phyloP scores from a whole-genome alignment of 1,140 invertebrate genomes.

The Zaprionus tsacasi region DNA sequence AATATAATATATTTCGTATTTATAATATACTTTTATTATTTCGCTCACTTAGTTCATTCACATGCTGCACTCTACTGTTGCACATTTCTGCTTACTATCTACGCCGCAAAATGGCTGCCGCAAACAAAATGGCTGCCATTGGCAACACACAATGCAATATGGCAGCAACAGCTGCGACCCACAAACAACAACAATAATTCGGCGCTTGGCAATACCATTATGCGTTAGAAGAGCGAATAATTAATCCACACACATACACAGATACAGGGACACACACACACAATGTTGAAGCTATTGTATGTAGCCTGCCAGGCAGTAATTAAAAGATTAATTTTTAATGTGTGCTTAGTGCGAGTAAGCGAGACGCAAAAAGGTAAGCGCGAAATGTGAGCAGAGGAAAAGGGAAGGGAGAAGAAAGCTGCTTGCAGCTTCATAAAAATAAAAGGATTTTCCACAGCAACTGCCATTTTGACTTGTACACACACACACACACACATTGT shows the following conservation, averaged over 20 bases:
- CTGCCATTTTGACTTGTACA: constrained; percentile 2
- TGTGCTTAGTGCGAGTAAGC: constrained; percentile 51
- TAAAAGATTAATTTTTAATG: constrained; percentile 81
- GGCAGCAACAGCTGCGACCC: not conserved
- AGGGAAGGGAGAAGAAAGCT: not conserved
- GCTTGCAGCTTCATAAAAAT: constrained; percentile 41
- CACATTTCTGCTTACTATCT: not conserved
- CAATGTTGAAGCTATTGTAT: constrained; percentile 7
- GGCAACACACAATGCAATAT: constrained; percentile 28
- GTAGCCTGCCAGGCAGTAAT: constrained; percentile 56
- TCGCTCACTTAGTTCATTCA: not conserved
- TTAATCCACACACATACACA: constrained; percentile 32
- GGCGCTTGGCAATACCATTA: constrained; percentile 14
- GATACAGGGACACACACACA: not conserved
- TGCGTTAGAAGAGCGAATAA: constrained; percentile 34
- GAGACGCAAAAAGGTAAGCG: not conserved
- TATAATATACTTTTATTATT: not conserved
- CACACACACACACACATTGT: constrained; percentile 44
- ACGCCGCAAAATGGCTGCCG: not conserved
- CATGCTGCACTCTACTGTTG: not conserved
- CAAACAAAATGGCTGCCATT: constrained; percentile 48
- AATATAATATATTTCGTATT: not conserved
- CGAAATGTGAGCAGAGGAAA: not conserved
- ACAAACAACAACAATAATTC: constrained; percentile 25
- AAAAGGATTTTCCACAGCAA: constrained; percentile 51